Evolutionary conservation across 2,888 invertebrate genomes (phyloP).

Genomic region (Beris morrisii): DNA sequence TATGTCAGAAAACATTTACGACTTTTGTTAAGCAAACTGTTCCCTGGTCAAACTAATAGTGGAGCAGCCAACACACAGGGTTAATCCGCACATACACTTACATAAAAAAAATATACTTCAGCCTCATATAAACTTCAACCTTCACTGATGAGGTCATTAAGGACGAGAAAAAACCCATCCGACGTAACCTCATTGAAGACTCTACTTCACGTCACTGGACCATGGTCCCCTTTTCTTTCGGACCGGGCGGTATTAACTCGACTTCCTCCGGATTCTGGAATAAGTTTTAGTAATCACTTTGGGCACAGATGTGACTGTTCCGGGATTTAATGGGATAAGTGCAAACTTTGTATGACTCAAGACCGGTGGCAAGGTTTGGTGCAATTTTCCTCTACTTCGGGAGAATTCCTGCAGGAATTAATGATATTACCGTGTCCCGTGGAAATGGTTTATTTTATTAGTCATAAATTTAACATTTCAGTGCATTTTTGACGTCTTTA

Average conservation of each 20-base stretch:
- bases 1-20: slow-evolving; percentile 29
- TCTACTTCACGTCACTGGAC: no score
- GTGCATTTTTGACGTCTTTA: slow-evolving; percentile 30
- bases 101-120: slow-evolving; percentile 14
- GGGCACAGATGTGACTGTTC: slow-evolving; percentile 24
- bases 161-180: background rate
- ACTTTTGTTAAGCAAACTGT: slow-evolving; percentile 9
- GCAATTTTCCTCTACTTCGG: slow-evolving; percentile 1
- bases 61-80: no score
- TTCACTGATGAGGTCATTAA: slow-evolving; percentile 30
- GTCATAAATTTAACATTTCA: slow-evolving; percentile 25
- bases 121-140: slow-evolving; percentile 17
- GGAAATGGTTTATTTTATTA: slow-evolving; percentile 30
- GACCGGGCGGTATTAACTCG: background rate
- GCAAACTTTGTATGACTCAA: slow-evolving; percentile 24
- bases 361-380: background rate
- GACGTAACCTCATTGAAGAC: no score
- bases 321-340: slow-evolving; percentile 14
- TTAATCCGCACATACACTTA: no score
- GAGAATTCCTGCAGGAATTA: slow-evolving; percentile 12
- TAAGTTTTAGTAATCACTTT: slow-evolving; percentile 13
- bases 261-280: background rate
- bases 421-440: slow-evolving; percentile 24
- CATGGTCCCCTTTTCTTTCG: background rate
- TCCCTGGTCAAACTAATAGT: slow-evolving; percentile 19